Percentiles rank a stretch among this genome's conserved stretches.
Conservation (phyloP, 2,888 invertebrate genomes). For the Pachycephus smyrnensis region DNA sequence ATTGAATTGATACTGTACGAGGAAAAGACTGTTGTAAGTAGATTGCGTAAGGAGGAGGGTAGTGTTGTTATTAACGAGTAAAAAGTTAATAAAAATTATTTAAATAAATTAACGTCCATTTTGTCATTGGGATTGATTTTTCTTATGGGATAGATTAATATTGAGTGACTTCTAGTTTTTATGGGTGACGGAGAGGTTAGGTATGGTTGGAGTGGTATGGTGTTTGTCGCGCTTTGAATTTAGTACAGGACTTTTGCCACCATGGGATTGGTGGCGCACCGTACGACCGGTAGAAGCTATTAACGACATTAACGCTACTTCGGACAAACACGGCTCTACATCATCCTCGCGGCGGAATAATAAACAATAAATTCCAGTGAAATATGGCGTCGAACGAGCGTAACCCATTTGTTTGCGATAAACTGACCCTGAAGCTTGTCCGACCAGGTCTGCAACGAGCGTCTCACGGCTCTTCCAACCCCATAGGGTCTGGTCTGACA, state of each 20-base stretch:
- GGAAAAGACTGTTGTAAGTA: too few species aligned
- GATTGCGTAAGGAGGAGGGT: too few species aligned
- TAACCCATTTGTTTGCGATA: constrained; percentile 66
- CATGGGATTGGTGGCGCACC: neutral
- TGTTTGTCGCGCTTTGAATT: neutral
- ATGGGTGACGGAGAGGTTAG: too few species aligned
- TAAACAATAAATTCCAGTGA: constrained; percentile 65
- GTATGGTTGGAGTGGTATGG: neutral
- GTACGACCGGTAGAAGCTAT: constrained; percentile 49
- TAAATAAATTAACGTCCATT: too few species aligned
- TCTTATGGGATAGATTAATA: too few species aligned
- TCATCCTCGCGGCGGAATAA: constrained; percentile 58
- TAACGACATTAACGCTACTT: constrained; percentile 64
- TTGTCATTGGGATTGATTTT: too few species aligned
- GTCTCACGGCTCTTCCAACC: constrained; percentile 29
- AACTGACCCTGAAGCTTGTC: constrained; percentile 64
- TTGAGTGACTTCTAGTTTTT: too few species aligned
- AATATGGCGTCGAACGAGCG: constrained; percentile 64
- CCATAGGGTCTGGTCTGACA: neutral
- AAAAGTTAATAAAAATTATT: too few species aligned
- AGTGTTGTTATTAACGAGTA: too few species aligned
- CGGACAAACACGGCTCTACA: constrained; percentile 62
- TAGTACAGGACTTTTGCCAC: neutral
- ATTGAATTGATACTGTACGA: too few species aligned
- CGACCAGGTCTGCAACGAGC: constrained; percentile 54